Evolutionary conservation across 2,797 vertebrate species (phyloP).

Genomic region (Neosilurus hyrtlii): DNA sequence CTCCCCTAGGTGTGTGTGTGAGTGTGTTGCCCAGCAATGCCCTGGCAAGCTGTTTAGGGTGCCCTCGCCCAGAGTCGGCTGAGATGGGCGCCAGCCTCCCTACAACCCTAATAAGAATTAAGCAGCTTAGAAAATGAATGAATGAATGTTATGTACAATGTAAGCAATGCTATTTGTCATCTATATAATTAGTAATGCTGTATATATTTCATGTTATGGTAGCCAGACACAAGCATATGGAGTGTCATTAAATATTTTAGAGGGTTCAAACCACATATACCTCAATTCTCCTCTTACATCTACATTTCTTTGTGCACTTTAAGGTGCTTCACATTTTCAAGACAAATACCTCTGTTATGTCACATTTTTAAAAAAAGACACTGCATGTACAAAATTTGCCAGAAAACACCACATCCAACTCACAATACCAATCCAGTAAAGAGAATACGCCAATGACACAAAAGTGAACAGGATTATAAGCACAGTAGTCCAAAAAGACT

Average conservation of each 20-base stretch:
- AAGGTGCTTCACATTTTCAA: not conserved
- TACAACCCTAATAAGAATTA: too few species aligned
- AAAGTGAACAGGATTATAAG: slow-evolving; percentile 6
- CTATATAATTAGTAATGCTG: not conserved
- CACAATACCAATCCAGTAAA: not conserved
- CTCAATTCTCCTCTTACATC: too few species aligned
- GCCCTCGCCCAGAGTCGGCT: too few species aligned
- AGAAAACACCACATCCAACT: not conserved
- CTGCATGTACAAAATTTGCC: not conserved
- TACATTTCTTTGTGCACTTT: not conserved
- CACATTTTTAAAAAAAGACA: not conserved
- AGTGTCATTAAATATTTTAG: not conserved
- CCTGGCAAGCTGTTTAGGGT: too few species aligned
- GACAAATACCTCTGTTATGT: not conserved
- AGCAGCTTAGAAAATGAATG: too few species aligned
- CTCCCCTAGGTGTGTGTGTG: too few species aligned
- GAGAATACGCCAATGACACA: not conserved
- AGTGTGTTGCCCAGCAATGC: too few species aligned
- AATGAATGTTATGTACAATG: not conserved
- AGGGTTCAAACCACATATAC: not conserved
- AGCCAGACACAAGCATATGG: not conserved
- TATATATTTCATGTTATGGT: not conserved
- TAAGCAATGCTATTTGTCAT: not conserved
- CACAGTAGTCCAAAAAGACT: not conserved
- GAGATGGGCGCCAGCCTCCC: too few species aligned